phyloP scores from a whole-genome alignment of 2,888 invertebrate species.

The Habroteleia sp. region DNA sequence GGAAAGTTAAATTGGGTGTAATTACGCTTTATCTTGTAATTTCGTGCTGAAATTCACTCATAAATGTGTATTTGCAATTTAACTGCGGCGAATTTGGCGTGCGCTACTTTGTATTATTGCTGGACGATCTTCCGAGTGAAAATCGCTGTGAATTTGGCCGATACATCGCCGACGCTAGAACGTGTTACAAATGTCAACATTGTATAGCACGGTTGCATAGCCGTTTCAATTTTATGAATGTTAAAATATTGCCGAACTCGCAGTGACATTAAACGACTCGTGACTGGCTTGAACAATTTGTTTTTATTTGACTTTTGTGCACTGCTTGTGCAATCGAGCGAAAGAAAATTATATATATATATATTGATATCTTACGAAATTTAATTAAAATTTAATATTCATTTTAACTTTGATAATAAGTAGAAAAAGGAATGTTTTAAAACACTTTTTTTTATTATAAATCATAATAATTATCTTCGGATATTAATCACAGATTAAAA shows the following conservation, averaged over 20 bases:
- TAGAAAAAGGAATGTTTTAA: too few relatives aligned
- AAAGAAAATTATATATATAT: too few relatives aligned
- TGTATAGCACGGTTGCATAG: conserved; percentile 1
- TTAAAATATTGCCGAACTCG: conserved; percentile 21
- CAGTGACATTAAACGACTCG: conserved; percentile 32
- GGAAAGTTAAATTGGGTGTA: conserved; percentile 15
- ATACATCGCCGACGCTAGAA: neutral
- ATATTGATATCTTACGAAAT: too few relatives aligned
- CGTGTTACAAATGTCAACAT: conserved; percentile 20
- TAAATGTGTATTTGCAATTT: conserved; percentile 11
- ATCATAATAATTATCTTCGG: too few relatives aligned
- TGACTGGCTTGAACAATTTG: conserved; percentile 36
- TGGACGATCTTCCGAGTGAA: neutral
- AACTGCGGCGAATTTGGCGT: neutral
- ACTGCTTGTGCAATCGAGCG: conserved; percentile 21
- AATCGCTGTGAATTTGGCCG: conserved; percentile 4
- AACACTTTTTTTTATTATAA: too few relatives aligned
- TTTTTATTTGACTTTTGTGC: conserved; percentile 22
- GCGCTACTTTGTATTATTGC: neutral
- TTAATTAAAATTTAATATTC: too few relatives aligned
- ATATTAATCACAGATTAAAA: too few relatives aligned
- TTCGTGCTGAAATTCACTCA: conserved; percentile 13
- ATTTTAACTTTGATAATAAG: too few relatives aligned
- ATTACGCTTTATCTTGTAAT: conserved; percentile 21
- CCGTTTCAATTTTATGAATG: conserved; percentile 4